phyloP scores from a whole-genome alignment of 2,797 vertebrate species.

The Neosilurus hyrtlii region DNA sequence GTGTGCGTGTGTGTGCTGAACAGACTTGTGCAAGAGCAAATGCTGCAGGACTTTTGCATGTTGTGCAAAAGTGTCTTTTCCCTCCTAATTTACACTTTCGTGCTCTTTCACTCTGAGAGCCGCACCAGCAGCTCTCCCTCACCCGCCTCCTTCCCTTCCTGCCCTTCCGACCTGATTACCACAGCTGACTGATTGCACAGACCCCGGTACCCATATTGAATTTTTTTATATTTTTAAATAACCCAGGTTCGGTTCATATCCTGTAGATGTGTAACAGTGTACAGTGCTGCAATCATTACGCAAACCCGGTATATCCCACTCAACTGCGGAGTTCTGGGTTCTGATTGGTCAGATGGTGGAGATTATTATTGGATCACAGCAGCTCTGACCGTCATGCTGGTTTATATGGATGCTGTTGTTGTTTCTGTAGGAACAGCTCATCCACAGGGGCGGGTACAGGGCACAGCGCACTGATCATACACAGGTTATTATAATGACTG shows the following conservation, averaged over 20 bases:
- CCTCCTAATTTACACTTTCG: neutral
- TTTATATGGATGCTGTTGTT: neutral
- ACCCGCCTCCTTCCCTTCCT: neutral
- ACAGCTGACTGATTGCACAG: slow-evolving; percentile 64
- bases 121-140: neutral
- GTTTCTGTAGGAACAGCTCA: neutral
- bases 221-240: neutral
- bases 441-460: neutral
- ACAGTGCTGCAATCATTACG: neutral
- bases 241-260: neutral
- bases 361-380: neutral
- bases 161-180: slow-evolving; percentile 46
- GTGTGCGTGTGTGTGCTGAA: neutral
- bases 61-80: slow-evolving; percentile 15
- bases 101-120: neutral
- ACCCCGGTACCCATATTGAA: neutral
- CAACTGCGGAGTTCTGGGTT: neutral
- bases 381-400: neutral
- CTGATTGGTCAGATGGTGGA: neutral
- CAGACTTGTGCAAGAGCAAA: neutral
- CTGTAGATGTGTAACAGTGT: neutral
- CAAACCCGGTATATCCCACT: too few relatives aligned
- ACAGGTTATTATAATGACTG: neutral
- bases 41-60: slow-evolving; percentile 12
- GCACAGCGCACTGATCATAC: neutral